These are phyloP conservation scores for Caenorhabditis virilis DNA, from an alignment of 2,888 invertebrate genomes.

Conservation along the genomic window DNA sequence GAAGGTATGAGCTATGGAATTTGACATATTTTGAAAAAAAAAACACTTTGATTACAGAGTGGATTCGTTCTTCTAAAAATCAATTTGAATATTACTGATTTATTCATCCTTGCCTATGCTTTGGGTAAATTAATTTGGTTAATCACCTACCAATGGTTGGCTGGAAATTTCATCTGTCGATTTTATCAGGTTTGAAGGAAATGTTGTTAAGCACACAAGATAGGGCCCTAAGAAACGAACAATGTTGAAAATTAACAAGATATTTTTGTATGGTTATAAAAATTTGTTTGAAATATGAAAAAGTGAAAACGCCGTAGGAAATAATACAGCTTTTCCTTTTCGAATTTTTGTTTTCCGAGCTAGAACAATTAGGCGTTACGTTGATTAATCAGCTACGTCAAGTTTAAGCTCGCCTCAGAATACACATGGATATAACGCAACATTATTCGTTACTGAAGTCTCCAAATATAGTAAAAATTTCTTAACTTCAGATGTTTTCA, in stretches of 20 bases:
- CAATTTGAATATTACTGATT: constrained; percentile 64
- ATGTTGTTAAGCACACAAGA: too few relatives aligned
- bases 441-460: not conserved
- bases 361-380: too few relatives aligned
- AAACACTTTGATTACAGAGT: constrained; percentile 30
- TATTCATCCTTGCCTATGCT: constrained; percentile 56
- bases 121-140: constrained; percentile 65
- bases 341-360: too few relatives aligned
- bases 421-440: too few relatives aligned
- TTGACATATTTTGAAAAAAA: constrained; percentile 4
- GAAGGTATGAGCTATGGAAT: constrained; percentile 53
- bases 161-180: constrained; percentile 57
- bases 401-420: too few relatives aligned
- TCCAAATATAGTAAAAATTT: not conserved
- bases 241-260: too few relatives aligned
- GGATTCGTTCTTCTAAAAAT: constrained; percentile 66
- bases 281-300: too few relatives aligned
- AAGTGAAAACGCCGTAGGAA: too few relatives aligned
- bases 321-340: too few relatives aligned
- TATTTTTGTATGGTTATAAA: too few relatives aligned
- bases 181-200: constrained; percentile 25
- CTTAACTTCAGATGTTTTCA: constrained; percentile 56
- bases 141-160: constrained; percentile 61
- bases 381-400: too few relatives aligned
- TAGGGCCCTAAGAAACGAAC: too few relatives aligned